Evolutionary conservation across 92 coral and sea anemone genomes (phyloP).

Genomic region (Porites rus): DNA sequence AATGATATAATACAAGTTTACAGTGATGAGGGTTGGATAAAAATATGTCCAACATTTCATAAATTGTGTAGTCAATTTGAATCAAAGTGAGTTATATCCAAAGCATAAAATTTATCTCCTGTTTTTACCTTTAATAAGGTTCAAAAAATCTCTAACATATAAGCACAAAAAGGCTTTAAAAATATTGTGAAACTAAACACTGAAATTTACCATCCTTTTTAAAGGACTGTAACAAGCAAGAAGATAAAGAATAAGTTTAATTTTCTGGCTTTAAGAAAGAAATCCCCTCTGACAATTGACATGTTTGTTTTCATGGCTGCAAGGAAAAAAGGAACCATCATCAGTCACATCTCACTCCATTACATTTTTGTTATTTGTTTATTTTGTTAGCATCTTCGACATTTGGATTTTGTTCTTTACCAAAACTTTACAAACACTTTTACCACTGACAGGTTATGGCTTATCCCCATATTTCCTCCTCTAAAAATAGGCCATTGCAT

Average conservation of each 20-base stretch:
- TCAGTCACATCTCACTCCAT: neutral
- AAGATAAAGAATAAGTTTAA: neutral
- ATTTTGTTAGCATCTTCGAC: too few relatives aligned
- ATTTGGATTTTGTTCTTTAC: too few relatives aligned
- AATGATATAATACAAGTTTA: constrained; percentile 36
- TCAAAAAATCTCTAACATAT: neutral
- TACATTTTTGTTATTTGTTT: too few relatives aligned
- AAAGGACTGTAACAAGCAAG: constrained; percentile 12
- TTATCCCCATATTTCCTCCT: too few relatives aligned
- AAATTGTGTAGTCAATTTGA: neutral
- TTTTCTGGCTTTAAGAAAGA: constrained; percentile 7
- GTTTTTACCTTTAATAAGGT: neutral
- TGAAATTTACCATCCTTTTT: constrained; percentile 19
- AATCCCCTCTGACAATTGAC: constrained; percentile 4
- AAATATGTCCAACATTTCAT: constrained; percentile 10
- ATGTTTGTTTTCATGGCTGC: constrained; percentile 20
- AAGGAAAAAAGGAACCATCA: constrained; percentile 16
- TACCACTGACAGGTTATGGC: too few relatives aligned
- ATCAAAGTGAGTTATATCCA: neutral
- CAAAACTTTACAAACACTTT: too few relatives aligned
- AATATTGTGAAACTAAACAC: too few relatives aligned
- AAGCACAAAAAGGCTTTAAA: neutral
- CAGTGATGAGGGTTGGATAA: constrained; percentile 3
- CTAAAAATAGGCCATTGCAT: too few relatives aligned
- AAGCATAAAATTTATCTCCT: neutral